These are phyloP conservation scores for Drymodes brunneopygia DNA, from an alignment of 2,113 vertebrate genomes.

Conservation along the genomic window DNA sequence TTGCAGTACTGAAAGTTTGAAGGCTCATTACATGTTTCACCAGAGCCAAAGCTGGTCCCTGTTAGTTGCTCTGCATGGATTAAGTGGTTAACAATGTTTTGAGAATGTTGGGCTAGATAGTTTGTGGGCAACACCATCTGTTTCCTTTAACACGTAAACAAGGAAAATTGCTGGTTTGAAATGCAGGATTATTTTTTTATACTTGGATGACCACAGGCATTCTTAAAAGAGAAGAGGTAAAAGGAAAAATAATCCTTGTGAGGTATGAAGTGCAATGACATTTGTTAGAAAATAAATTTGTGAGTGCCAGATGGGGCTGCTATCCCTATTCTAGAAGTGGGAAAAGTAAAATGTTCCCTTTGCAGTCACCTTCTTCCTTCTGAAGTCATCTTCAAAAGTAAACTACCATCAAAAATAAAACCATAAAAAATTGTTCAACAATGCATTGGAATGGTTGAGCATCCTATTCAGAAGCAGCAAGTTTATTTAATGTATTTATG, in stretches of 20 bases:
- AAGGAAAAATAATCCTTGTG: neutral
- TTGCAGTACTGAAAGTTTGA: neutral
- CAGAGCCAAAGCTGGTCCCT: neutral
- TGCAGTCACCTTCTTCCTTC: neutral
- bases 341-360: neutral
- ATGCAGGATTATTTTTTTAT: slow-evolving; percentile 56
- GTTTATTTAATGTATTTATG: neutral
- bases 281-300: slow-evolving; percentile 61
- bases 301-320: neutral
- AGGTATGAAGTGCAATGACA: slow-evolving; percentile 47
- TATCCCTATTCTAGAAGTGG: neutral
- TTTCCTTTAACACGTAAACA: slow-evolving; percentile 72
- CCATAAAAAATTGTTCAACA: neutral
- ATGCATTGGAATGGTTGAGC: neutral
- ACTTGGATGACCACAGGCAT: slow-evolving; percentile 70
- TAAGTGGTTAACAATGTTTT: slow-evolving; percentile 20
- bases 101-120: slow-evolving; percentile 23
- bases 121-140: slow-evolving; percentile 73
- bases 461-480: neutral
- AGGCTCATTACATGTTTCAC: neutral
- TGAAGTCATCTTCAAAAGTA: neutral
- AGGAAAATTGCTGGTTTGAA: slow-evolving; percentile 72
- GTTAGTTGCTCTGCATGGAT: neutral
- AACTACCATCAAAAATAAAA: neutral
- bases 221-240: slow-evolving; percentile 56